These are phyloP conservation scores for Aleadryas rufinucha DNA, from an alignment of 2,113 vertebrate species.

Conservation along the genomic window DNA sequence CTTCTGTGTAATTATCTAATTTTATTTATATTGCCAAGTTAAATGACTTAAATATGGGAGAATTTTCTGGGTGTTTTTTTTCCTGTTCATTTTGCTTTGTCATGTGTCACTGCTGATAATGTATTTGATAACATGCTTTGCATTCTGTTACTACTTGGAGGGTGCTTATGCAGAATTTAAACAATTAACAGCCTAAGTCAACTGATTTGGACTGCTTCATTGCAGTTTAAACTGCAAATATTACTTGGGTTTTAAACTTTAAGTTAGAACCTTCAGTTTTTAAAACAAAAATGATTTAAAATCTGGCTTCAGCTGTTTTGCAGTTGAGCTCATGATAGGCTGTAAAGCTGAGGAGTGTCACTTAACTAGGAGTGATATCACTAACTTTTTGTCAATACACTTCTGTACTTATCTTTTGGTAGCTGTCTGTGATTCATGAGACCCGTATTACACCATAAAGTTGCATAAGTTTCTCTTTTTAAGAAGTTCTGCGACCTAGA, in stretches of 20 bases:
- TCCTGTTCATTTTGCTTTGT: background rate
- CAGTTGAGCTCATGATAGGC: background rate
- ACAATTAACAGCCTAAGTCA: background rate
- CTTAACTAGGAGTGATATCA: background rate
- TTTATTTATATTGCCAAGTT: background rate
- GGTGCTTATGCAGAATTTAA: background rate
- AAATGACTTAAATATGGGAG: background rate
- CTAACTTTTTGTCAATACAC: background rate
- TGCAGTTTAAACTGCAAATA: background rate
- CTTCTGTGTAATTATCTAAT: background rate
- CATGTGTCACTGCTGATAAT: background rate
- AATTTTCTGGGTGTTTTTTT: background rate
- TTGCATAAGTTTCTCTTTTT: background rate
- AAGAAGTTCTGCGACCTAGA: background rate
- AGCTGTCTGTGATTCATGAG: background rate
- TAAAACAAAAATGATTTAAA: background rate
- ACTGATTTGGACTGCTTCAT: background rate
- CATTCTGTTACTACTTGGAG: background rate
- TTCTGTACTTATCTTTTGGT: background rate
- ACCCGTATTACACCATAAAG: rapidly evolving
- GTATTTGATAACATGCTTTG: background rate
- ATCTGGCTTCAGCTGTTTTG: background rate
- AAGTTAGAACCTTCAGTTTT: background rate
- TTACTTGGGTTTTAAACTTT: background rate
- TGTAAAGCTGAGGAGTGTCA: background rate